Conservation (phyloP, 2,888 invertebrate genomes). For the Lingula anatina region DNA sequence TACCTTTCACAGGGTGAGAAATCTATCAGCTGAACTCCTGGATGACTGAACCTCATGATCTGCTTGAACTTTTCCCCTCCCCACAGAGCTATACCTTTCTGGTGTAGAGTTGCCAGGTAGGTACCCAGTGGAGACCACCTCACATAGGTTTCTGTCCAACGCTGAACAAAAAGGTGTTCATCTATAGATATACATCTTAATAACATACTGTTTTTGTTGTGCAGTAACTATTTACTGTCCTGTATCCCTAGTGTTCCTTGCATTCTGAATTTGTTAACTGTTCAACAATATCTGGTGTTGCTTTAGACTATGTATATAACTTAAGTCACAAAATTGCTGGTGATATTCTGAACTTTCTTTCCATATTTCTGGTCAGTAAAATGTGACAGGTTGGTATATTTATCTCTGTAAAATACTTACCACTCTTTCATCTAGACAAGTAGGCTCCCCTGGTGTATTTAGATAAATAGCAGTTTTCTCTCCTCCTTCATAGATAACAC, state of each 20-base stretch:
- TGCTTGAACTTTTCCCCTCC: slow-evolving; percentile 90
- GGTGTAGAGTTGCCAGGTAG: slow-evolving; percentile 93
- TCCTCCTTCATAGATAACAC: slow-evolving; percentile 77
- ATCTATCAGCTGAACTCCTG: slow-evolving; percentile 88
- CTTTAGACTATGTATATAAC: too few relatives aligned
- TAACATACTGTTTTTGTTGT: too few relatives aligned
- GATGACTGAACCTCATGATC: slow-evolving; percentile 80
- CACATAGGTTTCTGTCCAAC: slow-evolving; percentile 94
- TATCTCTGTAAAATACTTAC: too few relatives aligned
- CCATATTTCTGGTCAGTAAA: too few relatives aligned
- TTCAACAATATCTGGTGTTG: too few relatives aligned
- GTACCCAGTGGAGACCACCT: slow-evolving; percentile 98
- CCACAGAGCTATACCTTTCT: slow-evolving; percentile 93
- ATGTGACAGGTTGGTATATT: too few relatives aligned
- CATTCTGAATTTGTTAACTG: not conserved
- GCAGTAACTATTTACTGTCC: too few relatives aligned
- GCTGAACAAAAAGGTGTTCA: too few relatives aligned
- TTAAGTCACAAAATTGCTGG: too few relatives aligned
- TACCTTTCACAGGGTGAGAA: slow-evolving; percentile 95
- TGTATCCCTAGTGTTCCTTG: not conserved
- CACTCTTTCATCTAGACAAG: slow-evolving; percentile 69
- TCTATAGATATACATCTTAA: slow-evolving; percentile 5
- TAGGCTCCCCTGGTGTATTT: slow-evolving; percentile 76
- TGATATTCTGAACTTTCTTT: too few relatives aligned
- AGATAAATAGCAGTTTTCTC: slow-evolving; percentile 80